Conservation (phyloP, 2,113 vertebrate species). For the Sterna hirundo region DNA sequence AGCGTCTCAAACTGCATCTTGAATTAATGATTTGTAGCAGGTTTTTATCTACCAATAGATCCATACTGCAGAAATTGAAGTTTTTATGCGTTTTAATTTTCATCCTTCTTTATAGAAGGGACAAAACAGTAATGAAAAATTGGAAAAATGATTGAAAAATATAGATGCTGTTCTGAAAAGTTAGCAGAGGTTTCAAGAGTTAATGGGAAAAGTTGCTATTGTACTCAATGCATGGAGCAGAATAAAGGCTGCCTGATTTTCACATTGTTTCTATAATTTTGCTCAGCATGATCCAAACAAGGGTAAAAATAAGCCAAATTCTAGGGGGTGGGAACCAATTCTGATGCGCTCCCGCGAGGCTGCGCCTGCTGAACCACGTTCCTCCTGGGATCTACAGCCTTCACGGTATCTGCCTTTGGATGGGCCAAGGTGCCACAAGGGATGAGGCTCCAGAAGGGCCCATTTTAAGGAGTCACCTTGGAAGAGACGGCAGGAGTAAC, state of each 20-base stretch:
- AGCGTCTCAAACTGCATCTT: background rate
- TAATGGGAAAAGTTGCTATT: background rate
- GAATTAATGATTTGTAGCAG: background rate
- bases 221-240: background rate
- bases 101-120: constrained; percentile 1
- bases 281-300: background rate
- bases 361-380: background rate
- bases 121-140: constrained; percentile 22
- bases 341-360: fast-evolving
- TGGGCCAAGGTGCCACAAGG: fast-evolving
- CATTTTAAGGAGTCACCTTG: background rate
- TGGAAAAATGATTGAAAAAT: constrained; percentile 10
- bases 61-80: background rate
- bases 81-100: constrained; percentile 40
- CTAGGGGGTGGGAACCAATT: background rate
- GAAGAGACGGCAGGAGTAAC: background rate
- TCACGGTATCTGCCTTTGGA: background rate
- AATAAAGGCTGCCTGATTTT: background rate
- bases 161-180: background rate
- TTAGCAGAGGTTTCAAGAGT: background rate
- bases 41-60: constrained; percentile 20
- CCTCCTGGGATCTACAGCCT: background rate
- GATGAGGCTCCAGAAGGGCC: background rate
- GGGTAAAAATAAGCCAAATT: background rate
- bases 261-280: background rate